phyloP scores from a whole-genome alignment of 2,888 invertebrate genomes.

The Gastracanthus pulcherrimus region DNA sequence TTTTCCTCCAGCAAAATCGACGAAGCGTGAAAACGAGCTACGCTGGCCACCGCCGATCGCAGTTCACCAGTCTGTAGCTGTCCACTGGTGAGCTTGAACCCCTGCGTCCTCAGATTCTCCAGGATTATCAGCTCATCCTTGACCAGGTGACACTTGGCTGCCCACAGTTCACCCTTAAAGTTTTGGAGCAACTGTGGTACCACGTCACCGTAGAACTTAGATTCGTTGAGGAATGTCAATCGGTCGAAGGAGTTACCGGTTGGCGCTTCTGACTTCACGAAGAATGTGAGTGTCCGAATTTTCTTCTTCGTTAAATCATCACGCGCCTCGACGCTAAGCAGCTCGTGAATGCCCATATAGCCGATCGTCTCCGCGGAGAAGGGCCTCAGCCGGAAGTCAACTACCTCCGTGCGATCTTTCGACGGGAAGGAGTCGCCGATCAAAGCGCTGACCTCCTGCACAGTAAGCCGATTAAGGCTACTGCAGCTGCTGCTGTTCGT shows the following conservation, averaged over 20 bases:
- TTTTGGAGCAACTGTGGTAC: background rate
- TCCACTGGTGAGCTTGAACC: background rate
- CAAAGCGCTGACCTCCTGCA: background rate
- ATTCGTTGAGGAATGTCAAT: conserved; percentile 12
- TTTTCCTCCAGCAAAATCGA: conserved; percentile 65
- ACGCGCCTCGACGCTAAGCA: conserved; percentile 9
- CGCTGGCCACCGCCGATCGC: conserved; percentile 60
- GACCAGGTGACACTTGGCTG: conserved; percentile 21
- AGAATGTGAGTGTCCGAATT: conserved; percentile 18
- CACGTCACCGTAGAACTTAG: background rate
- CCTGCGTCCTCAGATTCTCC: conserved; percentile 17
- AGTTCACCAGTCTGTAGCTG: conserved; percentile 55
- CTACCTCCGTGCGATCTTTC: background rate
- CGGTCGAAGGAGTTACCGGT: background rate
- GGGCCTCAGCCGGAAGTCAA: background rate
- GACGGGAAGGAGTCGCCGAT: background rate
- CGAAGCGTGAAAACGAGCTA: conserved; percentile 68
- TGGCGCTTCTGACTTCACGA: conserved; percentile 4
- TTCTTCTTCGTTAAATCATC: background rate
- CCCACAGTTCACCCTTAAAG: background rate
- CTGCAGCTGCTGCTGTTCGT: too few species aligned
- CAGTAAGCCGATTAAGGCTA: background rate
- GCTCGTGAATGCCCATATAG: conserved; percentile 15
- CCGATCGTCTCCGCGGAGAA: conserved; percentile 16
- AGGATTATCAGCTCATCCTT: conserved; percentile 6